These are phyloP conservation scores for Erethizon dorsatum DNA, from an alignment of 2,797 vertebrate genomes.

Conservation along the genomic window DNA sequence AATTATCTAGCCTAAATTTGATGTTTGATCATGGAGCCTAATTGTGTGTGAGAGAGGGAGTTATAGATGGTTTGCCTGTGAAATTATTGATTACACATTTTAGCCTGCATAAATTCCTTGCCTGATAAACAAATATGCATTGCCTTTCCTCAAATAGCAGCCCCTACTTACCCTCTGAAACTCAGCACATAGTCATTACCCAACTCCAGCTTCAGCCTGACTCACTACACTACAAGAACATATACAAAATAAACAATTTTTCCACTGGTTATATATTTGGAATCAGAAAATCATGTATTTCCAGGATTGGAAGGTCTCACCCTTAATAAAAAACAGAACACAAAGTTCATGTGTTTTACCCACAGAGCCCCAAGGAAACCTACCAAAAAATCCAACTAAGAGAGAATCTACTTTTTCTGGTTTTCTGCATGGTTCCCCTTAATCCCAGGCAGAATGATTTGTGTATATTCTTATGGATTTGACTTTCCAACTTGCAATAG, in stretches of 20 bases:
- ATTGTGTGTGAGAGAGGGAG: neutral
- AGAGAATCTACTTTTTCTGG: conserved; percentile 38
- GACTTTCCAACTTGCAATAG: conserved; percentile 49
- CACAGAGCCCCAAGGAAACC: conserved; percentile 50
- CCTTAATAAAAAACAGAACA: neutral
- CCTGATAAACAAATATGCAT: conserved; percentile 28
- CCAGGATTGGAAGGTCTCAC: neutral
- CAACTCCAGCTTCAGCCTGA: conserved; percentile 25
- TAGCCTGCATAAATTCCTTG: conserved; percentile 32
- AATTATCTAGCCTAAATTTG: conserved; percentile 53
- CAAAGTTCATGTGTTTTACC: conserved; percentile 59
- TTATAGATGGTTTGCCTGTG: neutral
- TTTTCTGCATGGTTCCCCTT: conserved; percentile 47
- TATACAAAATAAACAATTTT: conserved; percentile 40
- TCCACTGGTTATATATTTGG: conserved; percentile 51
- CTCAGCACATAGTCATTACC: conserved; percentile 7
- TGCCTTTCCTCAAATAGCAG: conserved; percentile 52
- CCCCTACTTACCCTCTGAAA: conserved; percentile 41
- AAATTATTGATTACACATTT: conserved; percentile 52
- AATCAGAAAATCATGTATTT: conserved; percentile 62
- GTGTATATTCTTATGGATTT: conserved; percentile 15
- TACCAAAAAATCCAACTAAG: conserved; percentile 40
- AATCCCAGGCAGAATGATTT: neutral
- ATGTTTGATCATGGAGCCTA: conserved; percentile 15
- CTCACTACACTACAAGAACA: conserved; percentile 57